Base-by-base conservation (phyloP, 2,113 vertebrate species). In the Paedocypris sp. region DNA sequence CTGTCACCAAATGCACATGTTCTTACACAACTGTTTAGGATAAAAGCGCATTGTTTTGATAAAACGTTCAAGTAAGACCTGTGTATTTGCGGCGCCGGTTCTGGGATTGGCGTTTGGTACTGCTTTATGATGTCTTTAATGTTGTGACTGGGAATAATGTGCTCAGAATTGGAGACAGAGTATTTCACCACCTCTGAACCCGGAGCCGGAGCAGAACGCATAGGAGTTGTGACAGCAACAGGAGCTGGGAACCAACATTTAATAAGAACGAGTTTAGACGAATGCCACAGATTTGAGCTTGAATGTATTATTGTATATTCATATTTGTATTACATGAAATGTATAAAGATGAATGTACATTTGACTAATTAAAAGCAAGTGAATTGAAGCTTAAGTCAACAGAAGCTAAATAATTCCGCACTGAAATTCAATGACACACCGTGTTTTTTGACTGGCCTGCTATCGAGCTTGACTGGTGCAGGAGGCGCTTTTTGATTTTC, bases 61-160 rank as follows among this genome's bases (percentile, higher is more conserved):
- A n/a, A 59, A 5, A 51, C 7, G 4, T 22, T 56, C 12, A 50
- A 23, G 11, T 16, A 57, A 49, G 48, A 76, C 77, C 64, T 68
- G 20, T 75, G 70, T 73, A 72, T 79, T 77, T 73, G 82, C 42
- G 31, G 60, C 28, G 9, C 72, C 4, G 8, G 75, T 22, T 62
- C 76, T 0, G 6, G 80, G 66, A 26, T 79, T 0, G 80, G 78
- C 0, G 85, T 87, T 73, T 96, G 90, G 64, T 88, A 95, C 65
- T 94, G 90, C 52, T 77, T 85, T 69, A 99, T 89, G 12, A 98
- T 98, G 61, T 89, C 86, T 76, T 88, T 88, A 70, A 99, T 90
- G 71, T 93, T 88, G 13, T 92, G 89, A 0, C 93, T 92, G 48
- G 95, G 93, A 41, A 88, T 69, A 0, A 90, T 66, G 57, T 88